Percentiles rank a stretch among this genome's conserved stretches.
These are phyloP conservation scores for Bombus breviceps DNA, from an alignment of 1,140 invertebrate species.

Conservation along the genomic window DNA sequence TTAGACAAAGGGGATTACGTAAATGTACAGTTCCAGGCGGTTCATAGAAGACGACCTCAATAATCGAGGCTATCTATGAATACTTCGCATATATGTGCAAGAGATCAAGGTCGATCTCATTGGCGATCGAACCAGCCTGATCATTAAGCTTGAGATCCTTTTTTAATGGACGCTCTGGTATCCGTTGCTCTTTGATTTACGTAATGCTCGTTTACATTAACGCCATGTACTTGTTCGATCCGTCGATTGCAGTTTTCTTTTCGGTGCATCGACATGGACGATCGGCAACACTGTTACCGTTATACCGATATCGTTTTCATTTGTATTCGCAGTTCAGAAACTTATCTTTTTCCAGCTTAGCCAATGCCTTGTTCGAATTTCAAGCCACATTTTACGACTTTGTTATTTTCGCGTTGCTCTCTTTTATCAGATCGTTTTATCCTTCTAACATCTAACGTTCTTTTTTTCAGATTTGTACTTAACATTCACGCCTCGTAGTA, in stretches of 20 bases:
- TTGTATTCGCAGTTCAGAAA: not conserved
- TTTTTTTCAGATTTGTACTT: not conserved
- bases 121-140: conserved; percentile 45
- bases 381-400: not conserved
- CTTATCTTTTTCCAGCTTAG: not conserved
- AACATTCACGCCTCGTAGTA: not conserved
- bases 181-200: conserved; percentile 30
- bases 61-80: conserved; percentile 62
- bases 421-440: not conserved
- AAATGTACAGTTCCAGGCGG: conserved; percentile 31
- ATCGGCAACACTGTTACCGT: not conserved
- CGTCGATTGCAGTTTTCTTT: not conserved
- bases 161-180: conserved; percentile 38
- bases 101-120: conserved; percentile 62
- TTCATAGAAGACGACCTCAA: conserved; percentile 60
- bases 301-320: not conserved
- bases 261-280: not conserved
- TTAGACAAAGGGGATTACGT: not conserved
- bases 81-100: conserved; percentile 39
- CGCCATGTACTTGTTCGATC: not conserved
- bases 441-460: not conserved
- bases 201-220: conserved; percentile 21
- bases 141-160: conserved; percentile 48
- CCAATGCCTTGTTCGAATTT: no score
- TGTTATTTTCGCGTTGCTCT: not conserved